These are phyloP conservation scores for Nerophis ophidion DNA, from an alignment of 2,113 vertebrate species.

Conservation along the genomic window DNA sequence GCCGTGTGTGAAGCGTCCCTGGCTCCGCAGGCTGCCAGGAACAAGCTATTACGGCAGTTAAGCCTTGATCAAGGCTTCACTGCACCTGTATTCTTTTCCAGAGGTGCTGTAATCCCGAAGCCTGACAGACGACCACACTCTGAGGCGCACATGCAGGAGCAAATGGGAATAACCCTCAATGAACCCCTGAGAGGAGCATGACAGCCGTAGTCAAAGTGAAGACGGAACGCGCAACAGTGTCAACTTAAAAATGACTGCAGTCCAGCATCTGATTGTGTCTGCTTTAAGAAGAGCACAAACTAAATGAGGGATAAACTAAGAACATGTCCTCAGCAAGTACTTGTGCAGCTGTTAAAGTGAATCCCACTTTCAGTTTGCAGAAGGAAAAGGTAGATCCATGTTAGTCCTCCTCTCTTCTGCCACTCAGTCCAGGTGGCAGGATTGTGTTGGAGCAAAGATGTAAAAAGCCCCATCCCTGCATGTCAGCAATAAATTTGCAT, in stretches of 20 bases:
- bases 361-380: background rate
- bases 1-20: conserved; percentile 35
- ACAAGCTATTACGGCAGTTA: conserved; percentile 46
- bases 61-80: conserved; percentile 52
- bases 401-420: conserved; percentile 49
- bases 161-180: background rate
- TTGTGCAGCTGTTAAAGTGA: conserved; percentile 40
- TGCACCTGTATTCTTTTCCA: conserved; percentile 43
- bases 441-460: conserved; percentile 23
- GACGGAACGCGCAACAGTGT: background rate
- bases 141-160: conserved; percentile 6
- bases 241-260: background rate
- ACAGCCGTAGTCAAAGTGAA: conserved; percentile 15
- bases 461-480: conserved; percentile 7
- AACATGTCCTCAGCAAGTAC: background rate
- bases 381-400: conserved; percentile 14
- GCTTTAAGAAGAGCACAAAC: conserved; percentile 17
- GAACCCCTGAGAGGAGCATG: conserved; percentile 2
- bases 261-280: conserved; percentile 5
- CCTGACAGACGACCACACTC: conserved; percentile 10
- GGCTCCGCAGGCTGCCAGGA: conserved; percentile 20
- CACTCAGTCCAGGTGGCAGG: conserved; percentile 14
- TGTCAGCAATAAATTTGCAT: conserved; percentile 17
- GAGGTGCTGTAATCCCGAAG: conserved; percentile 40
- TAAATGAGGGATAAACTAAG: conserved; percentile 1